Percentiles rank a stretch among this genome's conserved stretches.
These are phyloP conservation scores for Eristalis tenax DNA, from an alignment of 2,888 invertebrate species.

Conservation along the genomic window DNA sequence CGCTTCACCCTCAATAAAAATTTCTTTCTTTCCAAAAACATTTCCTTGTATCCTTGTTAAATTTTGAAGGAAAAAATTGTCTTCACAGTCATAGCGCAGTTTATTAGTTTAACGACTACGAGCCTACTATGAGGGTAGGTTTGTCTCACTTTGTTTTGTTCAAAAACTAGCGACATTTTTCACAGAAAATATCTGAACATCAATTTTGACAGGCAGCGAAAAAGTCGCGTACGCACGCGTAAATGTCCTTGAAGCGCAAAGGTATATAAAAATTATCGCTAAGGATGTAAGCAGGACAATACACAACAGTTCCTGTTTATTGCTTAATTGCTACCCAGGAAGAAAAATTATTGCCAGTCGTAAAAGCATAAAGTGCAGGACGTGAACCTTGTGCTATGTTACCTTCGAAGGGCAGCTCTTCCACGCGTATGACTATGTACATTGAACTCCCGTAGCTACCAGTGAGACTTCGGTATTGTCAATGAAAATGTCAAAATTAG, in stretches of 20 bases:
- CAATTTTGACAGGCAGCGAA: constrained; percentile 53
- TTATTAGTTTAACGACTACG: constrained; percentile 74
- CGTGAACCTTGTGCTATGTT: constrained; percentile 73
- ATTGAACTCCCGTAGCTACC: constrained; percentile 74
- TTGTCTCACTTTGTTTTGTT: constrained; percentile 56
- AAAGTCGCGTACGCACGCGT: constrained; percentile 74
- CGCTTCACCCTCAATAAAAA: constrained; percentile 66
- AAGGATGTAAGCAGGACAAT: constrained; percentile 63
- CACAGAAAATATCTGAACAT: constrained; percentile 20
- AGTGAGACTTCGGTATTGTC: constrained; percentile 73
- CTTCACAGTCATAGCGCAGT: constrained; percentile 54
- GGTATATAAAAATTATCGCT: constrained; percentile 72
- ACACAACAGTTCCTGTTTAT: constrained; percentile 69
- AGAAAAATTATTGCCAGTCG: constrained; percentile 79
- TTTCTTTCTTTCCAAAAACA: constrained; percentile 48
- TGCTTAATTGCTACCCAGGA: constrained; percentile 78
- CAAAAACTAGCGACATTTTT: constrained; percentile 66
- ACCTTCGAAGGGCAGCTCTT: constrained; percentile 12
- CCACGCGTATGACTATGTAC: constrained; percentile 75
- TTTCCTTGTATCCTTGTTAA: constrained; percentile 46
- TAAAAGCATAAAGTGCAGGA: constrained; percentile 80
- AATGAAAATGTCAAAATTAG: constrained; percentile 76
- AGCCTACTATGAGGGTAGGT: constrained; percentile 71
- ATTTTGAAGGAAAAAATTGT: constrained; percentile 29
- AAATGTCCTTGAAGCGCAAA: constrained; percentile 76